Evolutionary conservation across 2,113 vertebrate species (phyloP), one percentile per base, ranked within the genome.

Genomic region (Rhombomys opimus): DNA sequence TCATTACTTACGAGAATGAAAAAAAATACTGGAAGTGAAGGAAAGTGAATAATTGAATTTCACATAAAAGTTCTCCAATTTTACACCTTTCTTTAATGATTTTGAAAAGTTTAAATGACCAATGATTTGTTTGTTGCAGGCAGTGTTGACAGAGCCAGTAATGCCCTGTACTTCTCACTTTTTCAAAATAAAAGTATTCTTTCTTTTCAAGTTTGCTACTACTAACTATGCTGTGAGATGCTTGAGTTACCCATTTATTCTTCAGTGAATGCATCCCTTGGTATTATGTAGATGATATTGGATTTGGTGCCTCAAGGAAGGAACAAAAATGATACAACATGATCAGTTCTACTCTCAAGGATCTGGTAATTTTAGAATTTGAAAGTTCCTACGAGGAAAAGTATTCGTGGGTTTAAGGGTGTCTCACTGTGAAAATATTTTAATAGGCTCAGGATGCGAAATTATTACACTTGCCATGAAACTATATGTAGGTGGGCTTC

Each of bases 381-480:
- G 20, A 88, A 96, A 95, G 70, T 67, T 50, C 17, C 88, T 81
- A 32, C 20, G 41, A 54, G 72, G 41, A 86, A 92, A 82, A 92
- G 85, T 38, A 14, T 54, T 46, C 68, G 57, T 94, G 67, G 82
- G 57, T 90, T 94, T 32, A 70, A 89, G 22, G n/a, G 38, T 90
- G 57, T 87, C 11, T 90, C 67, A 22, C 4, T 85, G 59, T 84
- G 32, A n/a, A 92, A 93, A 73, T 86, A 77, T 95, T 93, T 96
- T 95, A 82, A 27, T 81, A 80, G 65, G 4, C 67, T 92, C 80
- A 67, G 89, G 67, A 89, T 88, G 46, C 25, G 67, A 92, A 95
- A 92, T 95, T 75, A 90, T 92, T 77, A 57, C 14, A 63, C 25
- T 73, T 96, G 80, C 90, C 92, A 93, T 86, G 90, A 91, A 93